Evolutionary conservation across 2,113 vertebrate species (phyloP), one percentile per base, ranked within the genome.

Genomic region (Chauna torquata): DNA sequence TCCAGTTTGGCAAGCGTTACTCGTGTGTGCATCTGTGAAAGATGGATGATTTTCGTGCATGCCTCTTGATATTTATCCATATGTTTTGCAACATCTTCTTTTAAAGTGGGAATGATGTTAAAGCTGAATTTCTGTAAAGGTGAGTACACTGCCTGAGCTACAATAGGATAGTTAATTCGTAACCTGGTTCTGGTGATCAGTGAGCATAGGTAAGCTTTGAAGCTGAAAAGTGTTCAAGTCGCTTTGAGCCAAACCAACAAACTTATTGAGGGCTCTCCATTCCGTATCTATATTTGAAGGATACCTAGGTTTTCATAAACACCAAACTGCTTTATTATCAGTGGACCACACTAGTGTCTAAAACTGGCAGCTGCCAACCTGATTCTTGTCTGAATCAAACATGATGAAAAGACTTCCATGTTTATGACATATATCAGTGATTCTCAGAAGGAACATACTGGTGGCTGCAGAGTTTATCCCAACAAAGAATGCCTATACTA

Each of bases 161-260:
- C 81, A 74, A 80, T 85, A 34, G 86, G 81, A 66, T 14, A 49
- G 92, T 97, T 96, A 94, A 95, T 97, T 77, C 28, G 5, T 89
- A 96, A 97, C 88, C 66, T 49, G 54, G 42, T 49, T 61, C 80
- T 92, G 44, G 57, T 76, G 81, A 47, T 70, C 13, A 62, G 12
- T 30, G 24, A 66, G 49, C 42, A 50, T 6, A 91, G 95, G 92
- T 89, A 95, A 91, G 45, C 36, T 42, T 62, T 17, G 57, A 79
- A 88, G 66, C 27, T 65, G 24, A 71, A 57, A 81, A 19, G 19
- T 87, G 45, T 76, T 94, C 42, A 54, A 44, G 77, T 76, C 57
- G 28, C 38, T 91, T 75, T 82, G n/a, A 91, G 40, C 36, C 70
- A 91, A 91, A 57, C 30, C 27, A 69, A 72, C 24, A 58, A 70